Percentiles rank a stretch among this genome's conserved stretches.
phyloP scores from a whole-genome alignment of 2,113 vertebrate genomes.

The Stigmatopora nigra region DNA sequence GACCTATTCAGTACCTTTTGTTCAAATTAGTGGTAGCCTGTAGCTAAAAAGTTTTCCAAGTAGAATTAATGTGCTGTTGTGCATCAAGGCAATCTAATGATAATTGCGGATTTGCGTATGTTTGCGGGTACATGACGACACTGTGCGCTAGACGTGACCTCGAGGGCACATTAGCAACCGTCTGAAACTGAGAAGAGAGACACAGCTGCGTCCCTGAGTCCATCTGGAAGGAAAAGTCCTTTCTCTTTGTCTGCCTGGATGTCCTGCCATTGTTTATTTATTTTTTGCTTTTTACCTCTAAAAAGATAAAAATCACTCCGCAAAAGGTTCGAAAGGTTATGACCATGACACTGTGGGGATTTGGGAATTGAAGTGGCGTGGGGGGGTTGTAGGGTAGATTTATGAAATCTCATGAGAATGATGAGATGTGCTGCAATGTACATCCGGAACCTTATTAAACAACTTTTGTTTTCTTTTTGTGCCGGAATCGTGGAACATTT shows the following conservation, averaged over 20 bases:
- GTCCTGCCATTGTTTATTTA: constrained; percentile 48
- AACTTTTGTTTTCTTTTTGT: constrained; percentile 41
- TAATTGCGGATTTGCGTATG: constrained; percentile 6
- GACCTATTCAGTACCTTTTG: neutral
- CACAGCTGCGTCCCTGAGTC: constrained; percentile 28
- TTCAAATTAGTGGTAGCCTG: neutral
- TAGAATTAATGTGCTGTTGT: constrained; percentile 26
- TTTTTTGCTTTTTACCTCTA: constrained; percentile 9
- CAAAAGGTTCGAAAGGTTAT: constrained; percentile 4
- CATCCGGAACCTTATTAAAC: constrained; percentile 32
- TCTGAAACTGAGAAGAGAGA: constrained; percentile 23
- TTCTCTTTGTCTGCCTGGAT: constrained; percentile 33
- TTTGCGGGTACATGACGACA: constrained; percentile 30
- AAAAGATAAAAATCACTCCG: constrained; percentile 3
- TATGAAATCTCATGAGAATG: constrained; percentile 34
- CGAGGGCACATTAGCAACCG: constrained; percentile 23
- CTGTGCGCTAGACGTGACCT: constrained; percentile 41
- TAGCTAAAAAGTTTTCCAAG: neutral
- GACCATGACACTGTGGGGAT: constrained; percentile 5
- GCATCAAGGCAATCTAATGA: constrained; percentile 19
- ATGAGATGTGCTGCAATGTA: constrained; percentile 37
- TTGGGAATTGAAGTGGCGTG: constrained; percentile 12
- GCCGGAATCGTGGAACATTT: constrained; percentile 36
- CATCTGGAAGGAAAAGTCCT: constrained; percentile 7
- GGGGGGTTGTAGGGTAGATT: constrained; percentile 2